A percentile compares a stretch with the other conserved stretches of the same genome.
Evolutionary conservation across 2,797 vertebrate species (phyloP).

Genomic region (Nasua narica): DNA sequence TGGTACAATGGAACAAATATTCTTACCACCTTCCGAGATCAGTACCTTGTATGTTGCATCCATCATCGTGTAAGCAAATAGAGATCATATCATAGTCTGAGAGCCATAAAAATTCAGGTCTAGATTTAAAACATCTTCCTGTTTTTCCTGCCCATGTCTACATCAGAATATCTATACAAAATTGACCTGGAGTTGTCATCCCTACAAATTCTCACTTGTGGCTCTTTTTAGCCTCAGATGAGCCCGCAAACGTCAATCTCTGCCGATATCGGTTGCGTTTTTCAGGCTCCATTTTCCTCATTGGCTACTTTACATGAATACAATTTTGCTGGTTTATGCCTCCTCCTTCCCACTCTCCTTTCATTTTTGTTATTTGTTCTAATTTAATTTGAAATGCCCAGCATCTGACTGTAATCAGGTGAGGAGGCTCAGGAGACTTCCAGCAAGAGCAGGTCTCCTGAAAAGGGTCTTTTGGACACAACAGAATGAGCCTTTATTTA

Average conservation of each 20-base stretch:
- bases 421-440: constrained; percentile 37
- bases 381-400: constrained; percentile 68
- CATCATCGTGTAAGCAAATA: background rate
- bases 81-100: background rate
- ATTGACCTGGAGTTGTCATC: background rate
- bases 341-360: background rate
- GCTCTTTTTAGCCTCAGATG: background rate
- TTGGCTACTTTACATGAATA: constrained; percentile 34
- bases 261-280: background rate
- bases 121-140: background rate
- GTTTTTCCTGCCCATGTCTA: background rate
- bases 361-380: constrained; percentile 59
- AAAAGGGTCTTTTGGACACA: constrained; percentile 63
- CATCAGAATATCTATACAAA: background rate
- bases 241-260: background rate
- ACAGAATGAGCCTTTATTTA: constrained; percentile 66
- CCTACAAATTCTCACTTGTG: background rate
- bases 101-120: background rate
- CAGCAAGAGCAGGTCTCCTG: constrained; percentile 54
- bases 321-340: background rate
- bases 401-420: constrained; percentile 54
- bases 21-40: background rate
- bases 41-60: background rate
- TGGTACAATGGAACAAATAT: background rate
- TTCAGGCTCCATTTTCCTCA: background rate